phyloP scores from a whole-genome alignment of 2,888 invertebrate species.

The Cetonia aurata region DNA sequence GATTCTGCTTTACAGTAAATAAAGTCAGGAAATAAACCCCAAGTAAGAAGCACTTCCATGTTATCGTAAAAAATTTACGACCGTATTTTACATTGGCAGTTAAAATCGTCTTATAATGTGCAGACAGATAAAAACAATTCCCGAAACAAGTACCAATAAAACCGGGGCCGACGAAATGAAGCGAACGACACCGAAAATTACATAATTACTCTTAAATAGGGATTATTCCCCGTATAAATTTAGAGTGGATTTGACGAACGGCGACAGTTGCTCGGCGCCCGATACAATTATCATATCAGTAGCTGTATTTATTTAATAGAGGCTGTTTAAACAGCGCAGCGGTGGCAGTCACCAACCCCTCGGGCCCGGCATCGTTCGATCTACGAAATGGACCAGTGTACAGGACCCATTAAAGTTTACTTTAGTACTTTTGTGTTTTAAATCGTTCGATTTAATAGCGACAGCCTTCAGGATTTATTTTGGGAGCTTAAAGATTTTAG shows the following conservation, averaged over 20 bases:
- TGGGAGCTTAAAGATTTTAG: not conserved
- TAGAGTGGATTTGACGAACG: slow-evolving; percentile 44
- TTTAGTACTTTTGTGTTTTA: slow-evolving; percentile 33
- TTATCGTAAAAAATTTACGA: slow-evolving; percentile 41
- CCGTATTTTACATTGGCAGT: slow-evolving; percentile 40
- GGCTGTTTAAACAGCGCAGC: slow-evolving; percentile 37
- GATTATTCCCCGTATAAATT: slow-evolving; percentile 35
- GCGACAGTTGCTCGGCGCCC: slow-evolving; percentile 46
- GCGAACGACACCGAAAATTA: slow-evolving; percentile 37
- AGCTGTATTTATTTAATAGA: slow-evolving; percentile 50
- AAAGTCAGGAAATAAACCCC: slow-evolving; percentile 20
- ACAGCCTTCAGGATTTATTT: slow-evolving; percentile 6
- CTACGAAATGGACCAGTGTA: slow-evolving; percentile 30
- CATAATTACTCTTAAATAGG: slow-evolving; percentile 36
- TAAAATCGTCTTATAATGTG: slow-evolving; percentile 39
- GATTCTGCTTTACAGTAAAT: slow-evolving; percentile 19
- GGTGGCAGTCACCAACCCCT: slow-evolving; percentile 15
- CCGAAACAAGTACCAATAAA: slow-evolving; percentile 34
- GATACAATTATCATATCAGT: slow-evolving; percentile 50
- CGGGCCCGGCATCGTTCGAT: not conserved
- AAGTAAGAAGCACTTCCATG: slow-evolving; percentile 32
- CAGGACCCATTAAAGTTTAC: slow-evolving; percentile 12
- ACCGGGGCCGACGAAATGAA: slow-evolving; percentile 27
- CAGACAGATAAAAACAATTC: slow-evolving; percentile 32
- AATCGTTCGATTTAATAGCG: not conserved